Percentiles rank a stretch among this genome's conserved stretches.
phyloP scores from a whole-genome alignment of 2,888 invertebrate genomes.

The Andricus curvator region DNA sequence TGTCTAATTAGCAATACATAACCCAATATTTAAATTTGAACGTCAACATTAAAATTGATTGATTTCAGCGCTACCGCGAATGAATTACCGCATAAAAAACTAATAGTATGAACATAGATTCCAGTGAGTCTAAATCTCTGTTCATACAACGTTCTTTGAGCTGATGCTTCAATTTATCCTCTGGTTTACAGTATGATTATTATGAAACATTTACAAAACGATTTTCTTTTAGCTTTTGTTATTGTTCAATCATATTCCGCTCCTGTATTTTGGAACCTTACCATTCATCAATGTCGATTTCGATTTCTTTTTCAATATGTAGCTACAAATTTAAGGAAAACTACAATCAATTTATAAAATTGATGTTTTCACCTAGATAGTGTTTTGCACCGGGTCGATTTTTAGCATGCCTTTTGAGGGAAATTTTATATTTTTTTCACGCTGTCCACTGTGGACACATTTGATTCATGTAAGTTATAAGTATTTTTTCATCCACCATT shows the following conservation, averaged over 20 bases:
- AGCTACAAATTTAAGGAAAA: background rate
- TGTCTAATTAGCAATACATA: too few species aligned
- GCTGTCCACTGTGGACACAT: slow-evolving; percentile 74
- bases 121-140: too few species aligned
- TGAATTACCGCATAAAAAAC: too few species aligned
- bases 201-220: background rate
- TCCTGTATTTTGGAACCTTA: background rate
- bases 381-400: slow-evolving; percentile 63
- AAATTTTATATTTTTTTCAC: slow-evolving; percentile 75
- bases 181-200: background rate
- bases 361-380: slow-evolving; percentile 44
- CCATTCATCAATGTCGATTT: slow-evolving; percentile 5
- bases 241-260: slow-evolving; percentile 4
- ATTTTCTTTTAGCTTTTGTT: background rate
- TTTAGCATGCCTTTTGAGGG: slow-evolving; percentile 75
- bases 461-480: slow-evolving; percentile 75
- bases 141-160: too few species aligned
- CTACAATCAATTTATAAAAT: slow-evolving; percentile 26
- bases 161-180: background rate
- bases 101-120: too few species aligned
- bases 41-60: too few species aligned
- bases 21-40: too few species aligned
- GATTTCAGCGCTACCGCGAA: too few species aligned
- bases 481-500: slow-evolving; percentile 70
- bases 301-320: too few species aligned